Base-by-base conservation (phyloP, 2,797 vertebrate genomes). In the Rachycentron canadum region DNA sequence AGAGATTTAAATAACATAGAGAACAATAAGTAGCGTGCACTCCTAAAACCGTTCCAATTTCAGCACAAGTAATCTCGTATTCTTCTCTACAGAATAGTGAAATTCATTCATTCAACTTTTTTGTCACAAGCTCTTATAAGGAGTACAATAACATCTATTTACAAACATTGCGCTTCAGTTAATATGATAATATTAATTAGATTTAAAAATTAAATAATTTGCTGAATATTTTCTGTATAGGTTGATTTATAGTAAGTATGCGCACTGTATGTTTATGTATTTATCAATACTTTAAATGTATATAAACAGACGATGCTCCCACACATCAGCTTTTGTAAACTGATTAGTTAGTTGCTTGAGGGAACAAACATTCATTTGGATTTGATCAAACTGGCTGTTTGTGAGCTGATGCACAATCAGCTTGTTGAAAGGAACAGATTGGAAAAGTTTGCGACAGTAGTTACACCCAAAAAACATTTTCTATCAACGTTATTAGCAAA, bases 1-100 rank as follows among this genome's bases (percentile, higher is more conserved):
- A 11, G 85, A 88, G 83, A 90, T 91, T 94, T 93, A 93, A 94
- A 92, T 94, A 93, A 92, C 84, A 90, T 78, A 81, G 75, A 86
- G 90, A 89, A 92, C 88, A 91, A 89, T 88, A 88, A 88, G 78
- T 62, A 83, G 79, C 23, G 32, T 73, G 82, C 83, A 67, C 76
- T 77, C 69, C 23, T 80, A 78, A 88, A 81, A 85, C 74, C n/a
- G 59, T 72, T 88, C 69, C 82, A 91, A 86, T 88, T 88, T 81
- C 79, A 80, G 81, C 78, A 74, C 57, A 52, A 82, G 77, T 76
- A 87, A 86, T 89, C 80, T 78, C 59, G 68, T 32, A 83, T 84
- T 92, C 81, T 87, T 90, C 53, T 69, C 26, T 45, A 58, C 73
- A 83, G 76, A 89, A 79, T 59, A 55, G 52, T 77, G 59, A 87